Evolutionary conservation across 2,797 vertebrate species (phyloP).

Genomic region (Gadopsis marmoratus): DNA sequence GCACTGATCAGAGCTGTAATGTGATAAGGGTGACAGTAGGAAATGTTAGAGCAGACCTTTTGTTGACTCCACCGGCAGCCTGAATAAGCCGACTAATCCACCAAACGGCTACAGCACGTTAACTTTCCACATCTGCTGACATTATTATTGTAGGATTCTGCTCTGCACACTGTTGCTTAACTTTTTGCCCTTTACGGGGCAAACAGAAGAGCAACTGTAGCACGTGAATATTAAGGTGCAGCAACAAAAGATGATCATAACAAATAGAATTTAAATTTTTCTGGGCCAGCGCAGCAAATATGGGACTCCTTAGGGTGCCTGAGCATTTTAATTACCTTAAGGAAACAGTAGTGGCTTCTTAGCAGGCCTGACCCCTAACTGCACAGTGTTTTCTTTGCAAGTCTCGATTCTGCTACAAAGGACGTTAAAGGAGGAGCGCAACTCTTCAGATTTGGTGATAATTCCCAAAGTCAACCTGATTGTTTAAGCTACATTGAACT

Average conservation of each 20-base stretch:
- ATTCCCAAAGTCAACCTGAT: background rate
- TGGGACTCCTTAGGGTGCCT: background rate
- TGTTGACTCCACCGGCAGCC: slow-evolving; percentile 53
- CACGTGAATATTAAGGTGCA: slow-evolving; percentile 20
- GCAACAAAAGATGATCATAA: slow-evolving; percentile 17
- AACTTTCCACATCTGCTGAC: slow-evolving; percentile 49
- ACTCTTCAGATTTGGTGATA: background rate
- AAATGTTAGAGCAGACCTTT: slow-evolving; percentile 45
- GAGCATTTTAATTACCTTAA: background rate
- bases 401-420: background rate
- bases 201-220: slow-evolving; percentile 47
- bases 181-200: slow-evolving; percentile 22
- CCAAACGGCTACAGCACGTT: slow-evolving; percentile 29
- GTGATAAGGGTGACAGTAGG: slow-evolving; percentile 51
- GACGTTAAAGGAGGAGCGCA: background rate
- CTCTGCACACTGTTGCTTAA: slow-evolving; percentile 34
- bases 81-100: slow-evolving; percentile 11
- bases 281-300: background rate
- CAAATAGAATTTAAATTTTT: background rate
- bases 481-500: background rate
- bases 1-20: slow-evolving; percentile 34
- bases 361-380: no score
- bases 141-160: slow-evolving; percentile 57
- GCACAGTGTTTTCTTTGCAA: background rate
- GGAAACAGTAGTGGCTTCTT: background rate